Evolutionary conservation across 2,797 vertebrate genomes (phyloP).

Genomic region (Sebastes minor): DNA sequence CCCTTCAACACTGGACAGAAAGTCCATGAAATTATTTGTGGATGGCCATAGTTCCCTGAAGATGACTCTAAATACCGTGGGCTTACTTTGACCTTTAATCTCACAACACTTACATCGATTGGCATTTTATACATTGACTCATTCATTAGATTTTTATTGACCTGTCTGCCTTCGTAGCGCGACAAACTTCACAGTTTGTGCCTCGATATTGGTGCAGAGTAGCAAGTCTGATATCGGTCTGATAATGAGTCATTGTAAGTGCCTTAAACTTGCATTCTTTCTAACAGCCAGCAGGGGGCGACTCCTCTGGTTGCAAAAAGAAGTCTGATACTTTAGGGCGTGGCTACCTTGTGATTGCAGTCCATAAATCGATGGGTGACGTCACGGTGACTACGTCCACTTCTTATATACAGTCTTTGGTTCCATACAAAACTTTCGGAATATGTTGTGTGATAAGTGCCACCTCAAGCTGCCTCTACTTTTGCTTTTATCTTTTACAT

Average conservation of each 20-base stretch:
- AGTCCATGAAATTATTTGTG: background rate
- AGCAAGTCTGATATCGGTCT: background rate
- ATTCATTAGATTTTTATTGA: background rate
- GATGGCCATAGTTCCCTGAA: background rate
- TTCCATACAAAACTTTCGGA: background rate
- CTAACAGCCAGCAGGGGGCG: no score
- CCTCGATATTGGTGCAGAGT: background rate
- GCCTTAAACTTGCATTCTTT: no score
- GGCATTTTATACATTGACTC: background rate
- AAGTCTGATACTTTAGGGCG: no score
- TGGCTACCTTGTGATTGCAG: no score
- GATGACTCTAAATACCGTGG: background rate
- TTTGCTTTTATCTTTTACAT: background rate
- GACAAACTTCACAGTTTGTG: background rate
- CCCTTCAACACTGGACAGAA: background rate
- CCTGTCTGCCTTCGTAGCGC: background rate
- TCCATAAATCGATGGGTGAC: no score
- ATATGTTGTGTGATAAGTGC: background rate
- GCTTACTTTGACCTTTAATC: background rate
- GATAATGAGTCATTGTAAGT: background rate
- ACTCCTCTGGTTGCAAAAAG: no score
- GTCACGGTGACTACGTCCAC: no score
- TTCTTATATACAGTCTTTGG: no score
- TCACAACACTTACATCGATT: background rate
- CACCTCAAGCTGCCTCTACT: rapidly evolving